Evolutionary conservation across 2,113 vertebrate species (phyloP), one percentile per base, ranked within the genome.

Genomic region (Rhabdomys dilectus): DNA sequence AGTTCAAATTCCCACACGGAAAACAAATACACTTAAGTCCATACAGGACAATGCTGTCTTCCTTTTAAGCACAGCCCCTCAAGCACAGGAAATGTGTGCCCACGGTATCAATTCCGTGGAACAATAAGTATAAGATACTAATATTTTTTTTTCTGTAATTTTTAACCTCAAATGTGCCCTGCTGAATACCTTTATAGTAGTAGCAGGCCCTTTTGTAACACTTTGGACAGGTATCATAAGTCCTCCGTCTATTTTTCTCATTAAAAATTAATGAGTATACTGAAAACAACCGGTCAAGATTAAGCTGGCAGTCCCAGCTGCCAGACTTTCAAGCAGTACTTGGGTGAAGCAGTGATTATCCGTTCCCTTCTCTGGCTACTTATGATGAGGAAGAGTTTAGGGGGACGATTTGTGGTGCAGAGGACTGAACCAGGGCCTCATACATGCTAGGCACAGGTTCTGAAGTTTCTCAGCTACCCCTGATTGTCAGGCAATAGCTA

Each of bases 61-160:
- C 88, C 70, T 70, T 91, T 88, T 75, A 58, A 36, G 53, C 36
- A 62, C 24, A 48, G 21, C 73, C 26, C 86, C 9, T 93, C 92
- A 88, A 75, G 29, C 3, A 77, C 34, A 85, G 19, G 31, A 45
- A 95, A 73, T 2, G 6, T 34, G 7, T 73, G 21, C 82, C 10
- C 75, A 24, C n/a, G 93, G 6, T 56, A 15, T 78, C 78, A 77
- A 86, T 84, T 64, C 60, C 15, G 24, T 36, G 53, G 39, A 72
- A 56, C 48, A 73, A 53, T 5, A 73, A 72, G n/a, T 22, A 34
- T n/a, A 24, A 48, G 45, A 13, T 9, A 56, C 4, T 92, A 85
- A 51, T 42, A 39, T 86, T 91, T 86, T 86, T 91, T 86, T 91
- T 94, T 82, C 88, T 88, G 36, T 22, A 42, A 64, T 4, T 89